phyloP scores from a whole-genome alignment of 2,888 invertebrate genomes.

The Euplagia quadripunctaria region DNA sequence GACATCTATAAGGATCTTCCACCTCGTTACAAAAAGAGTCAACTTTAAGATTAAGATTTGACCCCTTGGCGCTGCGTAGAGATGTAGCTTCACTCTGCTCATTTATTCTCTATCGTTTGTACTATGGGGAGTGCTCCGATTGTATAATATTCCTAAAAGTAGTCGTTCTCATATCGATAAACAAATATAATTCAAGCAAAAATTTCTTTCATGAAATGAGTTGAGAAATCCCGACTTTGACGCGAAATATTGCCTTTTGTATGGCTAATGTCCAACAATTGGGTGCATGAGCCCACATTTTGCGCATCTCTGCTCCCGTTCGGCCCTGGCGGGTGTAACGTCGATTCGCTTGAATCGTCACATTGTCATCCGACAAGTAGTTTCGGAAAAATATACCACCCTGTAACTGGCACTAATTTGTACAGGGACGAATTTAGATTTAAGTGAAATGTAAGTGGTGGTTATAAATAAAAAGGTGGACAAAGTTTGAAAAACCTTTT shows the following conservation, averaged over 20 bases:
- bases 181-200: slow-evolving; percentile 51
- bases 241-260: slow-evolving; percentile 46
- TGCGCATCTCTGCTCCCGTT: slow-evolving; percentile 73
- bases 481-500: slow-evolving; percentile 16
- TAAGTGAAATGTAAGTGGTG: neutral
- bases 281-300: slow-evolving; percentile 57
- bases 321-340: slow-evolving; percentile 57
- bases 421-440: slow-evolving; percentile 67
- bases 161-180: slow-evolving; percentile 10
- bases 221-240: slow-evolving; percentile 33
- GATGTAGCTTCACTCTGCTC: too few relatives aligned
- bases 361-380: slow-evolving; percentile 81
- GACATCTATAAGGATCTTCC: too few relatives aligned
- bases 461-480: slow-evolving; percentile 3
- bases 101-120: too few relatives aligned
- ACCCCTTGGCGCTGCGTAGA: too few relatives aligned
- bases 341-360: slow-evolving; percentile 65
- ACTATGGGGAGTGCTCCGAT: too few relatives aligned
- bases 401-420: slow-evolving; percentile 81
- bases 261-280: slow-evolving; percentile 54
- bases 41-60: too few relatives aligned
- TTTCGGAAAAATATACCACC: slow-evolving; percentile 82
- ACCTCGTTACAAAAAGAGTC: too few relatives aligned
- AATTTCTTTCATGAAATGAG: slow-evolving; percentile 52
- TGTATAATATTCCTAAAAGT: neutral